These are phyloP conservation scores for Galaxea fascicularis DNA, from an alignment of 92 coral and sea anemone genomes.

Conservation along the genomic window DNA sequence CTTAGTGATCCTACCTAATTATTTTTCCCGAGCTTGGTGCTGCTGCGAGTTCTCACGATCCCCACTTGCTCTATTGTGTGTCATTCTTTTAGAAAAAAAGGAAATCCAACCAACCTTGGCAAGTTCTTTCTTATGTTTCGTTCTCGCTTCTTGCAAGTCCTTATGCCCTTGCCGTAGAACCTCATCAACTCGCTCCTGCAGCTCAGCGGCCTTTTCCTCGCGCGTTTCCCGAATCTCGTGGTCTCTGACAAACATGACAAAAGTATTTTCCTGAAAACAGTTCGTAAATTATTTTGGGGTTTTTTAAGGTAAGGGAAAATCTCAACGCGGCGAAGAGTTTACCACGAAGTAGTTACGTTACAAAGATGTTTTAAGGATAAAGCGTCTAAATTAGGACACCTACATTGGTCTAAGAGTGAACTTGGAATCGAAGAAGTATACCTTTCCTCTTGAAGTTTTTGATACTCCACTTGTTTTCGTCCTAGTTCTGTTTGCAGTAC, in stretches of 20 bases:
- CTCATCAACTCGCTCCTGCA: slow-evolving; percentile 75
- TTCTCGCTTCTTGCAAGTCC: slow-evolving; percentile 77
- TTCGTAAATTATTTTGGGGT: neutral
- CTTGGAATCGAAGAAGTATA: neutral
- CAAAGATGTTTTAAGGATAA: no score
- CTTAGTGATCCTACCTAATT: no score
- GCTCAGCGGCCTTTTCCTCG: slow-evolving; percentile 58
- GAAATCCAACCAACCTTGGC: slow-evolving; percentile 72
- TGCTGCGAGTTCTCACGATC: no score
- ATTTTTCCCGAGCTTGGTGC: no score
- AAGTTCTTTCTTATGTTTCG: slow-evolving; percentile 79
- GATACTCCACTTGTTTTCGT: slow-evolving; percentile 75
- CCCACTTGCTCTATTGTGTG: no score
- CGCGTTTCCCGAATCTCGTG: slow-evolving; percentile 37
- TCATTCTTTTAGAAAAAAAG: no score
- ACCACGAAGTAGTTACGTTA: no score
- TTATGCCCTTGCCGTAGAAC: slow-evolving; percentile 59
- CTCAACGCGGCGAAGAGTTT: neutral
- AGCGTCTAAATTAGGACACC: no score
- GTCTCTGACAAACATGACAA: slow-evolving; percentile 11
- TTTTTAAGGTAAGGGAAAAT: neutral
- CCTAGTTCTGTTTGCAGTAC: slow-evolving; percentile 81
- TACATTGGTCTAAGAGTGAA: no score
- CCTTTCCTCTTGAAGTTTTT: slow-evolving; percentile 77
- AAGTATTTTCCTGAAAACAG: neutral